phyloP scores from a whole-genome alignment of 2,113 vertebrate species.

The Antechinus flavipes region DNA sequence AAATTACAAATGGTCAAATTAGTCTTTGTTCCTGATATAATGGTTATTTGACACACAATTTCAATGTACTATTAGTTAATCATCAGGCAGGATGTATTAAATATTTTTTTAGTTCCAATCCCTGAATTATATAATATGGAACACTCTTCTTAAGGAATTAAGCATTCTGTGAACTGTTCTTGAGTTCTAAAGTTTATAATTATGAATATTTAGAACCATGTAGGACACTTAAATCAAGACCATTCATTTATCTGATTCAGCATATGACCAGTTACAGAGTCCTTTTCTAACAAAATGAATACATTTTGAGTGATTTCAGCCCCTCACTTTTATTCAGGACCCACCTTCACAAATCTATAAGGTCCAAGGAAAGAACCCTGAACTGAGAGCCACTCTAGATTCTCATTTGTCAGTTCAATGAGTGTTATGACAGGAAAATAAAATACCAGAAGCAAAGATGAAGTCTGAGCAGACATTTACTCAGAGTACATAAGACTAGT shows the following conservation, averaged over 20 bases:
- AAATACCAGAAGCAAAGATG: background rate
- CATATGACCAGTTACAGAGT: background rate
- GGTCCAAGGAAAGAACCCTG: background rate
- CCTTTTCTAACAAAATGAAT: background rate
- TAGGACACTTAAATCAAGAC: background rate
- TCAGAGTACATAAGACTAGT: background rate
- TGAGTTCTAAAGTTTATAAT: background rate
- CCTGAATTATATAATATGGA: background rate
- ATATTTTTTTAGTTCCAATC: background rate
- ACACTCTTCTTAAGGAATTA: background rate
- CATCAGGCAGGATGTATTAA: background rate
- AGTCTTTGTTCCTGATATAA: background rate
- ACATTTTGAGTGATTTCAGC: background rate
- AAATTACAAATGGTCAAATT: background rate
- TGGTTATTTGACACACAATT: background rate
- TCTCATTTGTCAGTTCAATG: background rate
- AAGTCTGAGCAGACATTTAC: background rate
- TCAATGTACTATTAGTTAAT: background rate
- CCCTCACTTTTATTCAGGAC: background rate
- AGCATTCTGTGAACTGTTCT: background rate
- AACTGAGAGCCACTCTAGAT: background rate
- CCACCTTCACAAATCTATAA: background rate
- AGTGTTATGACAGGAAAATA: background rate
- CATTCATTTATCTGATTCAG: background rate
- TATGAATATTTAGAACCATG: fast-evolving